phyloP scores from a whole-genome alignment of 2,113 vertebrate genomes.

The cat (Felis catus) region DNA sequence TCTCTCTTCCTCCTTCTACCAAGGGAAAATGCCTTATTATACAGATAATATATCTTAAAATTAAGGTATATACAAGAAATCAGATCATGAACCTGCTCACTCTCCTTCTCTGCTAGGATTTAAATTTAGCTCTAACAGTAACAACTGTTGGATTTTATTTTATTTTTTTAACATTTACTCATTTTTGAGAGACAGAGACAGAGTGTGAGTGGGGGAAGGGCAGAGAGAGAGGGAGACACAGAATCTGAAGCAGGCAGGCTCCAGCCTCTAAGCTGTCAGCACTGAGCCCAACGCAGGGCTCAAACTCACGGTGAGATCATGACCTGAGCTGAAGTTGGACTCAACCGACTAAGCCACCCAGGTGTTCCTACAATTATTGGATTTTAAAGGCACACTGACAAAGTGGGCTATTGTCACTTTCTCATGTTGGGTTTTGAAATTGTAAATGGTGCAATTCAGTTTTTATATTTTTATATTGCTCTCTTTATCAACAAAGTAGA shows the following conservation, averaged over 20 bases:
- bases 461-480: background rate
- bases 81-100: background rate
- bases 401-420: background rate
- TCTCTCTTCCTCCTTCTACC: background rate
- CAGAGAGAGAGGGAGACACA: no score
- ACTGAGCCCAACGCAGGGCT: no score
- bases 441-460: background rate
- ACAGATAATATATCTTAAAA: background rate
- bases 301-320: no score
- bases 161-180: no score
- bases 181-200: no score
- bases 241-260: no score
- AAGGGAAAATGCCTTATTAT: background rate
- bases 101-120: background rate
- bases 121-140: background rate
- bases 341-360: no score
- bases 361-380: background rate
- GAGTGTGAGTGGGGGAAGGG: no score
- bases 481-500: background rate
- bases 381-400: background rate
- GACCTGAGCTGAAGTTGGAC: no score
- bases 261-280: no score
- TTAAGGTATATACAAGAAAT: background rate
- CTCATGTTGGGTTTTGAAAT: constrained; percentile 21
- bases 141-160: background rate